Base-by-base conservation (phyloP, 2,113 vertebrate genomes). In the Ornithorhynchus anatinus region DNA sequence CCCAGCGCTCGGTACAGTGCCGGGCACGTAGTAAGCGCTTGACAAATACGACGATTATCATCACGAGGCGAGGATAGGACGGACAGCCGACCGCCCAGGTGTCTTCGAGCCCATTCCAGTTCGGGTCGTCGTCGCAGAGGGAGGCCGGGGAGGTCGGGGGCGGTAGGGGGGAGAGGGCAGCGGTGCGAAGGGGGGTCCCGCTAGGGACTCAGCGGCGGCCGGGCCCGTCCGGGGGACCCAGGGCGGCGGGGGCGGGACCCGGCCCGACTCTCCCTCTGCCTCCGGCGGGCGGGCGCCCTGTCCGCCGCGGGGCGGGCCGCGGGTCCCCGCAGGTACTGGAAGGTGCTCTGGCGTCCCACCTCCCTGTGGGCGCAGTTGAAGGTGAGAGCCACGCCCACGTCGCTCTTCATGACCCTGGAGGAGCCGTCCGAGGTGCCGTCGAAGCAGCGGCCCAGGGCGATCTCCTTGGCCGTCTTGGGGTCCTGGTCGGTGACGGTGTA, bases 401-500 rank as follows among this genome's bases (percentile, higher is more conserved):
- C 92, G 51, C 90, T 95, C 84, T 99, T 99, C 97, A 99, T 99
- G 61, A 89, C 93, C 42, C 98, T 91, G 37, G 98, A 99, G 1
- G 95, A 90, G 5, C 96, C 94, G 1, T 99, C 98, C 0, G 98
- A 99, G 0, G 95, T 95, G 40, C 98, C 98, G 1, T 98, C 97
- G 1, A 99, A 99, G 82, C 98, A 99, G 40, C 98, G 94, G 19
- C 98, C 97, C 12, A 99, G 94, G 0, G 97, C 98, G 0, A 99
- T 99, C 82, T 99, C 98, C 84, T 99, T 99, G 42, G 97, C 97
- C 0, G 92, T 95, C 51, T 94, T 94, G 0, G 97, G 96, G 87
- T 99, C 97, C 84, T 99, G 98, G 80, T 99, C 97, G 0, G 97
- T 99, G 59, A 99, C 97, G 0, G 98, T 99, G 68, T 99, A 99